Evolutionary conservation across 2,113 vertebrate species (phyloP), one percentile per base, ranked within the genome.

Genomic region (Gambusia holbrooki): DNA sequence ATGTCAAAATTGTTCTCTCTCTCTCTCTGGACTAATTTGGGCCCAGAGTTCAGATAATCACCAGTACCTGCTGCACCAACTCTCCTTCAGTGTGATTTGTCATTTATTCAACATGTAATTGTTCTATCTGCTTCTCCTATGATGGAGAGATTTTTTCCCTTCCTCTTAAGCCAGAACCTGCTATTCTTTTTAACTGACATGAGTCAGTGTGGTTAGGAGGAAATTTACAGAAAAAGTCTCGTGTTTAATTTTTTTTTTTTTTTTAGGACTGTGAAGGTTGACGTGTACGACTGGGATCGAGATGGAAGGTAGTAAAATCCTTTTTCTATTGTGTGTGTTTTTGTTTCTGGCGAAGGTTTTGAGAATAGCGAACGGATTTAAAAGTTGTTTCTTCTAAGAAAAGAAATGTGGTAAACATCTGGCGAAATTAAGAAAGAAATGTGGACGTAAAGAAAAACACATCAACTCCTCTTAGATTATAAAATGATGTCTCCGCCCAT

Each of bases 221-320:
- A 45, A 22, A 66, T 51, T 66, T 37, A 65, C 2, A 37, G 22
- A 69, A 70, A 69, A 63, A 33, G 71, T 65, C 11, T 37, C 7
- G 58, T 4, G 71, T 32, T 73, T 58, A 3, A 10, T 28, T 74
- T 54, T 9, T 11, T 19, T 27, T 27, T 32, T 35, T 32, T 64
- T 19, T 89, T 76, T 94, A 98, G 97, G 92, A 98, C 97, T 0
- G 97, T 98, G 92, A 98, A 99, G 92, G 95, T 99, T 74, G 98
- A 99, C 0, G 97, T 98, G 35, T 99, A 95, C 0, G 98, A 99
- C 93, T 99, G 98, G 98, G 97, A 99, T 89, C 93, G 98, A 81
- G 97, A 98, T 25, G 98, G 98, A 93, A 99, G 98, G 98, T 99
- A 95, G 98, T 99, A 95, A 92, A 82, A 66, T 30, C 29, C 51